Conservation (phyloP, 2,797 vertebrate genomes). For the Manis pentadactyla region DNA sequence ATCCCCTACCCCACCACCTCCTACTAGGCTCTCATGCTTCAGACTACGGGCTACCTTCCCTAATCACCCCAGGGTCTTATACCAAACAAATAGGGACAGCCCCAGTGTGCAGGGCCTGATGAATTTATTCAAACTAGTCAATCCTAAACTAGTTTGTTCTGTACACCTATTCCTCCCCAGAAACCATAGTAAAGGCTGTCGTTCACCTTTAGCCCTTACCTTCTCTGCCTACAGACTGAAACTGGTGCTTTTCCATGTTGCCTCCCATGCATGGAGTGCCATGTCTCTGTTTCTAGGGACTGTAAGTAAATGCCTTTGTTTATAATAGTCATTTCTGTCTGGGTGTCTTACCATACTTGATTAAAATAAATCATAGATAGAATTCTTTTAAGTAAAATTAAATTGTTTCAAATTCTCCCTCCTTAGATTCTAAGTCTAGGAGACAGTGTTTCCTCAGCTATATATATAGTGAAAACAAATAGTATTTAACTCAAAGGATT, state of each 20-base stretch:
- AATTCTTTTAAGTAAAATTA: background rate
- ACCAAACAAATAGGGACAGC: background rate
- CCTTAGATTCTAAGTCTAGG: background rate
- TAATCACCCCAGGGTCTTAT: background rate
- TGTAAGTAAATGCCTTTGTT: background rate
- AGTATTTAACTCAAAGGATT: conserved; percentile 13
- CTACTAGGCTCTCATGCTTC: background rate
- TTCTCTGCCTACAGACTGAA: background rate
- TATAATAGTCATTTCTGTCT: background rate
- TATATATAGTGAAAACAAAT: background rate
- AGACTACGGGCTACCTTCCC: background rate
- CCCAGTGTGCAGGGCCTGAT: rapidly evolving
- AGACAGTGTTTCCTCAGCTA: background rate
- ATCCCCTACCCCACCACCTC: no score
- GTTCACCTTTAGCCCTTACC: background rate
- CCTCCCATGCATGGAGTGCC: rapidly evolving
- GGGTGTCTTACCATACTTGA: background rate
- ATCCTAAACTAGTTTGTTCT: background rate
- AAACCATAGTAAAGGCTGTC: background rate
- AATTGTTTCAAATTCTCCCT: background rate
- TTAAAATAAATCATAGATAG: background rate
- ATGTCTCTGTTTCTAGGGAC: background rate
- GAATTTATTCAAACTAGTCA: background rate
- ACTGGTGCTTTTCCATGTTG: background rate
- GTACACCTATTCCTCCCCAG: background rate